Evolutionary conservation across 2,888 invertebrate species (phyloP).

Genomic region (Digitonthophagus gazella): DNA sequence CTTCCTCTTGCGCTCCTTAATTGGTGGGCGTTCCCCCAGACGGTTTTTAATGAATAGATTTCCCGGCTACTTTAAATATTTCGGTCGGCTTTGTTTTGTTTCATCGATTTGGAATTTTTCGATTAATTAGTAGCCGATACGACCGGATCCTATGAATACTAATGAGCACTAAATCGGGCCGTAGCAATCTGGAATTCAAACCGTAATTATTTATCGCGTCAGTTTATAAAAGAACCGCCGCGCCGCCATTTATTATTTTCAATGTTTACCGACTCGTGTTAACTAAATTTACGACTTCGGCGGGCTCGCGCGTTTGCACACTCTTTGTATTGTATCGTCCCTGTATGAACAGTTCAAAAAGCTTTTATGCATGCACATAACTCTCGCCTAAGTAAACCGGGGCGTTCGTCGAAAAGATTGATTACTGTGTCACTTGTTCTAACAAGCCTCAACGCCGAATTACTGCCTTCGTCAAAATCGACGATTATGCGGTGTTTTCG

Average conservation of each 20-base stretch:
- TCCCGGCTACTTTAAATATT: slow-evolving; percentile 14
- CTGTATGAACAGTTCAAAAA: not conserved
- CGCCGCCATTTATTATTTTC: not conserved
- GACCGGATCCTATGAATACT: not conserved
- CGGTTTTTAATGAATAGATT: slow-evolving; percentile 14
- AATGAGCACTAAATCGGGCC: not conserved
- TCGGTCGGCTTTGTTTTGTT: not conserved
- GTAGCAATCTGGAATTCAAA: not conserved
- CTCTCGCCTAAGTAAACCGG: not conserved
- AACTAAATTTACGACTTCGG: not conserved
- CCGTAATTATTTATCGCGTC: not conserved
- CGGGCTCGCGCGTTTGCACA: not conserved
- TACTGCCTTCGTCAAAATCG: not conserved
- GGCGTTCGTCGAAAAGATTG: not conserved
- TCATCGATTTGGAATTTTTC: not conserved
- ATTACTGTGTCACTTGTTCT: not conserved
- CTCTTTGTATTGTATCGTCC: not conserved
- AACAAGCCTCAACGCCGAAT: not conserved
- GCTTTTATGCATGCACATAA: not conserved
- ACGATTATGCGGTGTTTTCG: not conserved
- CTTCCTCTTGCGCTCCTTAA: slow-evolving; percentile 4
- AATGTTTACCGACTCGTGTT: not conserved
- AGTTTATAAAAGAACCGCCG: not conserved
- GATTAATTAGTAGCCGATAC: not conserved
- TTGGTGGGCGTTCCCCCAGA: slow-evolving; percentile 13